Base-by-base conservation (phyloP, 2,797 vertebrate genomes). In the Xenopus petersii region DNA sequence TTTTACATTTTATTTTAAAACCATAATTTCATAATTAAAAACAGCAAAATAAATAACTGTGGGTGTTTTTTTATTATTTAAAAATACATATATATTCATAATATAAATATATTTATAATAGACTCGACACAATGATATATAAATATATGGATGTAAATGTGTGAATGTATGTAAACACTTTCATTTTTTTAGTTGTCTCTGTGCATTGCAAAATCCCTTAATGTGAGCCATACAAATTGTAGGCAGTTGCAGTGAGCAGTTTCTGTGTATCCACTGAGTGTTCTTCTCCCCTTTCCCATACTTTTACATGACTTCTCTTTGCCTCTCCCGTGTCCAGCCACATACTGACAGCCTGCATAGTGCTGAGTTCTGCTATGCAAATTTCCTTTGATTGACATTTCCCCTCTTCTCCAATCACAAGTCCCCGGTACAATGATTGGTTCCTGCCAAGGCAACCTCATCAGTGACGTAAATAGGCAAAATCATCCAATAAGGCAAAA, bases 301-400 rank as follows among this genome's bases (percentile, higher is more conserved):
- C 80, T 83, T 16, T 78, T 75, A 82, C 86, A 86, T 81, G 84
- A 74, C 75, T 71, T 79, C 79, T 69, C 46, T 75, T 81, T 75
- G 80, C 69, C 82, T 5, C 26, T 58, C 75, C 0, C 63, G 64
- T 71, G 67, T 15, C 80, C 83, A 69, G 64, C 47, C 64, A 4
- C n/a, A 16, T 3, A 85, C 83, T 84, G 67, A 73, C 51, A 70
- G n/a, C 70, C 81, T 79, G 30, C 68, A 0, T 15, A 11, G 26
- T 0, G n/a, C 17, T 0, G 0, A 0, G 55, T 64, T 69, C 51
- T 30, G 16, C 61, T 83, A 90, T 90, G 90, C 87, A 91, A 92
- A 92, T 89, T 33, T 1, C 0, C 0, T 0, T 63, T 90, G 89
- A 91, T 87, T 89, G 88, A 90, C 89, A 84, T 0, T 33, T 24